Base-by-base conservation (phyloP, 1,140 invertebrate genomes). In the Heliconius melpomene region DNA sequence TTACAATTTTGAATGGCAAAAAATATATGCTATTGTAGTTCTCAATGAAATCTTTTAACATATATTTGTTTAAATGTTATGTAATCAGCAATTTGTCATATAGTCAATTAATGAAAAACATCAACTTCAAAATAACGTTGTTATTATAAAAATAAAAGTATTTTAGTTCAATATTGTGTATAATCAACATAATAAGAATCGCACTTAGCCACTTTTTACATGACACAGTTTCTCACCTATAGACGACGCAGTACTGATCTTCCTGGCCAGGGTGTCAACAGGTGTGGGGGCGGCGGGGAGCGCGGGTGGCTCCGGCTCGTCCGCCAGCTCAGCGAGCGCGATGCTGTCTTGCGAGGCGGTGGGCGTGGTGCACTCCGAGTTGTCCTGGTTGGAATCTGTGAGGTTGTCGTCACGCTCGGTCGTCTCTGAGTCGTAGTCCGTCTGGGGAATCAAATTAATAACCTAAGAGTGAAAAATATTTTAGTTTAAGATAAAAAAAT, bases 321-420 rank as follows among this genome's bases (percentile, higher is more conserved):
- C 92, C 76, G 88, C 92, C n/a, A 94, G 88, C 77, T 94, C 94
- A 66, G 90, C 87, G 9, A 86, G 77, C 80, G 93, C 88, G 75
- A 94, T 89, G 83, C 91, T 90, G 86, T 95, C 94, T 77, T 93
- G 92, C 82, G 89, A 91, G 20, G 92, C 92, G 11, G 94, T 95
- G 23, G 94, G 94, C 38, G 94, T 95, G 26, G 94, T 95, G 86
- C 94, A 95, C 86, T 95, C 94, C 0, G 94, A 94, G 86, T 95
- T 94, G 84, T 95, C 93, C 88, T 95, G 94, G 85, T 94, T 95
- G 18, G 94, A 95, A 77, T 95, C 94, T 32, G 94, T 95, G n/a
- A 95, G 85, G 79, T 94, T 95, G 83, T 95, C 94, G 78, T 95
- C 93, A 74, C 94, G 91, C 83, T 94, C 94, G 11, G 92, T 94